Evolutionary conservation across 2,113 vertebrate species (phyloP), one percentile per base, ranked within the genome.

Genomic region (Pheucticus melanocephalus): DNA sequence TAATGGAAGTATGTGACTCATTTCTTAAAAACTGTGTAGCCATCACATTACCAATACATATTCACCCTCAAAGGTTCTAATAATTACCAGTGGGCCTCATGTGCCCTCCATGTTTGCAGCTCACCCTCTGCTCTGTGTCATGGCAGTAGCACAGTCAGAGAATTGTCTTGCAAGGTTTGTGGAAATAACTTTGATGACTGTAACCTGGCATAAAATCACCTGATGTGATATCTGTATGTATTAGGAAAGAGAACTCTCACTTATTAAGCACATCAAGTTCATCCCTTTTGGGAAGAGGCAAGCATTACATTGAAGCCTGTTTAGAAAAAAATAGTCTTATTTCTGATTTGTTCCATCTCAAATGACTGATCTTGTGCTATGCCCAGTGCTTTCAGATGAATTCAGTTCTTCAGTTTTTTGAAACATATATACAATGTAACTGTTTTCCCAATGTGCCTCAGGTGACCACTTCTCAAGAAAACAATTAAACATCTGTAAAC

Each of bases 171-270:
- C 40, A 31, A 12, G 40, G 10, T 87, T 77, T 72, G 16, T 40
- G 39, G 44, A 68, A 81, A 69, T 42, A 30, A 24, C 11, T 50
- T 68, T 37, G 33, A 82, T 5, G 11, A 42, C 24, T 78, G 35
- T 45, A 27, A 77, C 4, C 24, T 68, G 44, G 22, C 40, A 50
- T 60, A 35, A 94, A 54, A 6, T 72, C 25, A 40, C 23, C 48
- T 27, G 35, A 10, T 50, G 12, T 72, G 30, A 45, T 40, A 64
- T 65, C 51, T 15, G 16, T 37, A 3, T 63, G 10, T 27, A 18
- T 54, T 40, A 63, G 19, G 69, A 72, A 84, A 75, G 6, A 78
- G 50, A 75, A 11, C 15, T 5, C 25, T 63, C 0, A 0, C 8
- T 53, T 80, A 63, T 33, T 44, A 84, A 21, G 10, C 25, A 33